Base-by-base conservation (phyloP, 2,113 vertebrate species). In the Polypterus senegalus region DNA sequence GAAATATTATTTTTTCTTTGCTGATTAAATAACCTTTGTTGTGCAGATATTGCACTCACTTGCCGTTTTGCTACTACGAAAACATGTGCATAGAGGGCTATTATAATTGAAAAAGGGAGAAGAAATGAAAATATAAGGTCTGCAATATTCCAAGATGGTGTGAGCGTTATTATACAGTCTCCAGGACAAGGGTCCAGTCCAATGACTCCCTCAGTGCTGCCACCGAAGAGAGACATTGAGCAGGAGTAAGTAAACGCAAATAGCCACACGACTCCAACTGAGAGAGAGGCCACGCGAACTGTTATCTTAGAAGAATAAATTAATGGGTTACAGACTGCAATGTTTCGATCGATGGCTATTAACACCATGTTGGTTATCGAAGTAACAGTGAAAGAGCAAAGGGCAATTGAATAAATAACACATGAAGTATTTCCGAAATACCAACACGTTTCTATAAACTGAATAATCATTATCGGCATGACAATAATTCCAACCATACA, bases 351-450 rank as follows among this genome's bases (percentile, higher is more conserved):
- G 54, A 64, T 52, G 27, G 57, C 57, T 47, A 64, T 64, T 10
- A 46, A 58, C 6, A 10, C 47, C 27, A 64, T 11, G 11, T 59
- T 47, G 5, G 43, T 46, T 47, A 64, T 49, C 7, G 63, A 59
- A 47, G 46, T 44, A 27, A 49, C 49, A 27, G 54, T 59, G 27
- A 64, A 5, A 7, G 59, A 46, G 5, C 27, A 7, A 60, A 47
- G 43, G 46, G 59, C 46, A 10, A n/a, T 53, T 5, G 57, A 49
- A 56, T 52, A 43, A 11, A 64, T 43, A 27, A 44, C 45, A 5
- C 57, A 64, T 9, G 59, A 59, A 7, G 6, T 45, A 6, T 11
- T 48, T 5, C 63, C 63, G 48, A 64, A 64, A 54, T 59, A 64
- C 63, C 57, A 64, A 47, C 49, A 64, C 7, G 49, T 54, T 52